These are phyloP conservation scores for Atta cephalotes DNA, from an alignment of 1,140 invertebrate genomes.

Conservation along the genomic window DNA sequence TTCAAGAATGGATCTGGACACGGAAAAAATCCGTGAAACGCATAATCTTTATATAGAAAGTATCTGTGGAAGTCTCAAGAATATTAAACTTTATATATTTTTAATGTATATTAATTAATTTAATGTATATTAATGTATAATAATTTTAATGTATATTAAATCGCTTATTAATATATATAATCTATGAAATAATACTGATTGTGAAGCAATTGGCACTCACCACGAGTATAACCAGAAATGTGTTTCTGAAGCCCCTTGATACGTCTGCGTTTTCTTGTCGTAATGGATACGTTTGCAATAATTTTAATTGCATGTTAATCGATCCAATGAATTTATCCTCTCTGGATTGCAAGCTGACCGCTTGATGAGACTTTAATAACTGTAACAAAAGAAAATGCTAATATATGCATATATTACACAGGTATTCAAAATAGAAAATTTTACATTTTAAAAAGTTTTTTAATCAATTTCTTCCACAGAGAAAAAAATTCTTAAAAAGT, in stretches of 20 bases:
- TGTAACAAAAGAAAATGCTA: conserved; percentile 63
- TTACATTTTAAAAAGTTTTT: conserved; percentile 10
- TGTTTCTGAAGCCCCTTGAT: conserved; percentile 87
- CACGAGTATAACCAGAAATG: conserved; percentile 89
- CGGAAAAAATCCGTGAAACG: no score
- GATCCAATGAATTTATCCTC: conserved; percentile 92
- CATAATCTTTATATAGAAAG: no score
- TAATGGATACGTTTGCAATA: conserved; percentile 86
- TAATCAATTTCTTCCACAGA: neutral
- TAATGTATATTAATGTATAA: no score
- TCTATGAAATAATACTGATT: neutral
- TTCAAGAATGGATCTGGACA: no score
- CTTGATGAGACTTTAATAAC: conserved; percentile 82
- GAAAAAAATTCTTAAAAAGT: neutral
- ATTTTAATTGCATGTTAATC: conserved; percentile 90
- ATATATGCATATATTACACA: neutral
- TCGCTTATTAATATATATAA: conserved; percentile 8
- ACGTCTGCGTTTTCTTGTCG: conserved; percentile 82
- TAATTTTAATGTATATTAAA: neutral
- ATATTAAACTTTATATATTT: no score
- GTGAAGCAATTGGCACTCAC: conserved; percentile 84
- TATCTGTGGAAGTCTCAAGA: no score
- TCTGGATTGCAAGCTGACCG: conserved; percentile 87
- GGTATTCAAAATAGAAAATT: neutral
- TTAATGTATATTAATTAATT: no score